Conservation (phyloP, 2,888 invertebrate genomes). For the Tetramorium bicarinatum region DNA sequence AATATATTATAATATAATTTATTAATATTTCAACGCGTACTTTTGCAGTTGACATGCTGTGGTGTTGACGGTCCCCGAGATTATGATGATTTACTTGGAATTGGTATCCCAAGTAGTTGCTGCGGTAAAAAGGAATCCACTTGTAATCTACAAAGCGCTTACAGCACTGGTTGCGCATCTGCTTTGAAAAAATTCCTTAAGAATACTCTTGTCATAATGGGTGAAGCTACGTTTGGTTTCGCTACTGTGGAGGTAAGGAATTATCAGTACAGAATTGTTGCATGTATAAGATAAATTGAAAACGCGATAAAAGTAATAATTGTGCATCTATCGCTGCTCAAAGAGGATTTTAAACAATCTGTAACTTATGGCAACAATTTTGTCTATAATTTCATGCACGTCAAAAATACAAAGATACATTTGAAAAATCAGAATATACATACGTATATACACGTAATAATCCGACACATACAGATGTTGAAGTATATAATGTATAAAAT, state of each 20-base stretch:
- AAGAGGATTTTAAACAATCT: not conserved
- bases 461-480: not conserved
- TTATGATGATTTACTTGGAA: slow-evolving; percentile 78
- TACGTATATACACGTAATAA: not conserved
- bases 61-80: slow-evolving; percentile 86
- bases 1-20: too few species aligned
- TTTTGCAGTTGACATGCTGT: slow-evolving; percentile 88
- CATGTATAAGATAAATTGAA: not conserved
- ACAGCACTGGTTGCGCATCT: slow-evolving; percentile 87
- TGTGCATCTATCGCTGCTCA: not conserved
- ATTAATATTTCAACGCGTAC: not conserved
- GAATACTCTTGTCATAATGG: slow-evolving; percentile 88
- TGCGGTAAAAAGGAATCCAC: slow-evolving; percentile 82
- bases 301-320: slow-evolving; percentile 4
- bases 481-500: not conserved
- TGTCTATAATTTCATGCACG: not conserved
- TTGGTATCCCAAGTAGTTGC: slow-evolving; percentile 86
- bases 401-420: not conserved
- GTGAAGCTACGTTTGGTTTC: slow-evolving; percentile 90
- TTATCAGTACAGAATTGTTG: not conserved
- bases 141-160: slow-evolving; percentile 83
- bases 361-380: not conserved
- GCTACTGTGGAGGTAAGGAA: slow-evolving; percentile 90
- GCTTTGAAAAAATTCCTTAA: slow-evolving; percentile 85
- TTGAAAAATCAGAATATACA: not conserved